Evolutionary conservation across 2,888 invertebrate genomes (phyloP), one percentile per base, ranked within the genome.

Genomic region (Antheraea assamensis): DNA sequence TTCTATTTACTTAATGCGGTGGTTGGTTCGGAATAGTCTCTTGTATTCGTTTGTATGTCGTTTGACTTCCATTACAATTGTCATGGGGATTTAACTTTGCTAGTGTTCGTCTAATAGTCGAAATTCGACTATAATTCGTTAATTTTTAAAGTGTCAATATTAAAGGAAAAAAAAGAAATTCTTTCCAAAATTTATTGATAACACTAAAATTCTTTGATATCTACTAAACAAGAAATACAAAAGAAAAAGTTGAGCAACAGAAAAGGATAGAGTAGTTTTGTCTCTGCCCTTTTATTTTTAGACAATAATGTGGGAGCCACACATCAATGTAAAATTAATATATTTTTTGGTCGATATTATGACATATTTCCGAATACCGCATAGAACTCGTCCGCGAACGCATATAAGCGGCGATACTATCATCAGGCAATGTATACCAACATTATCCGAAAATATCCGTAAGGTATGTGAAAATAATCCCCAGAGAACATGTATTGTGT

Each of bases 341-440:
- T 64, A 17, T 24, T 21, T 21, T n/a, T 58, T 8, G n/a, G n/a
- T 24, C n/a, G 55, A 55, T 58, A 24, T 58, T 61, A 35, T 42
- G 71, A 74, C 71, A 68, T 55, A 70, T 73, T 70, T 75, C n/a
- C 76, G 75, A 74, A 61, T 70, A 77, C 81, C 82, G 84, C 75
- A 80, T 75, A 74, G 83, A 82, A 83, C 85, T 78, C 76, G 75
- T 73, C 79, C 78, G 77, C 61, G 75, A 76, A 78, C 78, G 77
- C 76, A 76, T 71, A 73, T 77, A 79, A 80, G 74, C 24, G 71
- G 49, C 61, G 77, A 75, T 75, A 74, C 70, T 35, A 74, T 47
- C 84, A 78, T 72, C 84, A 88, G 86, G 87, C 88, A 83, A 87
- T 88, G 86, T 88, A 85, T 78, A 78, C 78, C 79, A 80, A 80